Base-by-base conservation (phyloP, 2,113 vertebrate genomes). In the Baryphthengus martii region DNA sequence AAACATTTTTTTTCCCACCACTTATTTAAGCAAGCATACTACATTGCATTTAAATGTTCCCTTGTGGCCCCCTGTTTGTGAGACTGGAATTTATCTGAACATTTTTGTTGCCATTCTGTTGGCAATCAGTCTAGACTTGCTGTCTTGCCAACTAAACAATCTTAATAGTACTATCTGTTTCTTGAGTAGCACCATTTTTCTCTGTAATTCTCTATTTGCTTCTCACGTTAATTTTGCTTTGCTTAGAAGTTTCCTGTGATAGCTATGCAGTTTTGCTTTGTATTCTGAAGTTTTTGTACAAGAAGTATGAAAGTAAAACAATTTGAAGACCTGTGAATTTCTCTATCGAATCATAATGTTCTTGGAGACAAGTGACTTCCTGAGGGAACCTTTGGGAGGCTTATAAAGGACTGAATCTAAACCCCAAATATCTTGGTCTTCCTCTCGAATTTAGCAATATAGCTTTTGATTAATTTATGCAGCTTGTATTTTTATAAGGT, bases 121-220 rank as follows among this genome's bases (percentile, higher is more conserved):
- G 94, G 93, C 91, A 91, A 96, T 87, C 85, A 88, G 71, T 89
- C 65, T 55, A 82, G 73, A 17, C 53, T 95, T 85, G 40, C 77
- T 91, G 77, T 45, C 71, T 74, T 95, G 78, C 78, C 95, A 96
- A 29, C 49, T 79, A 62, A 82, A 55, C 3, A 2, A 93, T 83
- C 81, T 91, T 85, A 82, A 85, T 28, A 76, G 67, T 33, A 70
- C 44, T 92, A 73, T 62, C 74, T 94, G 74, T 91, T 94, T 94
- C 85, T 89, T 79, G n/a, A 96, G 70, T 33, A 88, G 62, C 63
- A 88, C 45, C 63, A 62, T 85, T 95, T 95, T 91, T 63, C 53
- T 83, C 75, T 80, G 77, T 73, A 80, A 89, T 88, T 66, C 74
- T 82, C 72, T 85, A 72, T n/a, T 95, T 94, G 62, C 45, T 68